These are phyloP conservation scores for Odontophorus gujanensis DNA, from an alignment of 2,113 vertebrate genomes.

Conservation along the genomic window DNA sequence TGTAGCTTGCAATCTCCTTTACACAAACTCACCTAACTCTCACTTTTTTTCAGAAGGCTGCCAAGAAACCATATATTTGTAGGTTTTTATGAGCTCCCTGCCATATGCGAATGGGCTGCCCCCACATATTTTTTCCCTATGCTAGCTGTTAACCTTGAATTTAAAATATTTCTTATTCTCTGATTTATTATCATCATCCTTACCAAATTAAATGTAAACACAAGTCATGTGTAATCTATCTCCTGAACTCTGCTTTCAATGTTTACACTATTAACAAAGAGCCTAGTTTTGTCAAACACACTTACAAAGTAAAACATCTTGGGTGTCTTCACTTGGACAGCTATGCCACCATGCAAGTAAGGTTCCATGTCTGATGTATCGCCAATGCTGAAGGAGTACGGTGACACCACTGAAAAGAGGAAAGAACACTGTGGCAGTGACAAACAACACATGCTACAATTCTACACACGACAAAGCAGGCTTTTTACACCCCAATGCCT, in stretches of 20 bases:
- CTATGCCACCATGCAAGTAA: slow-evolving; percentile 93
- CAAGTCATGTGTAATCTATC: fast-evolving
- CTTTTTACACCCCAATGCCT: not conserved
- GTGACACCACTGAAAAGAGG: slow-evolving; percentile 86
- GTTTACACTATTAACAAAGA: not conserved
- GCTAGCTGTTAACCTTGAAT: not conserved
- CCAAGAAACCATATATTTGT: not conserved
- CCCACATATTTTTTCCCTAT: not conserved
- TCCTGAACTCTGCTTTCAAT: not conserved
- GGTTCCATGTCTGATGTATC: slow-evolving; percentile 87
- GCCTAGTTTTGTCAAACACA: not conserved
- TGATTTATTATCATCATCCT: not conserved
- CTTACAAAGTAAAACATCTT: slow-evolving; percentile 93
- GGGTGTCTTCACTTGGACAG: slow-evolving; percentile 88
- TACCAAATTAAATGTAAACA: not conserved
- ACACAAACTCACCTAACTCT: not conserved
- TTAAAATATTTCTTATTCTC: not conserved
- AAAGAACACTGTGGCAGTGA: not conserved
- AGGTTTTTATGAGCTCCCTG: not conserved
- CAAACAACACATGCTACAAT: not conserved
- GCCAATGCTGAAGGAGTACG: slow-evolving; percentile 92
- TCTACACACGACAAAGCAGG: not conserved
- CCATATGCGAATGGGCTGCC: not conserved
- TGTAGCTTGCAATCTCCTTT: not conserved
- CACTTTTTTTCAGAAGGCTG: not conserved